Percentiles rank a stretch among this genome's conserved stretches.
phyloP scores from a whole-genome alignment of 1,140 invertebrate genomes.

The Saxidomus purpurata region DNA sequence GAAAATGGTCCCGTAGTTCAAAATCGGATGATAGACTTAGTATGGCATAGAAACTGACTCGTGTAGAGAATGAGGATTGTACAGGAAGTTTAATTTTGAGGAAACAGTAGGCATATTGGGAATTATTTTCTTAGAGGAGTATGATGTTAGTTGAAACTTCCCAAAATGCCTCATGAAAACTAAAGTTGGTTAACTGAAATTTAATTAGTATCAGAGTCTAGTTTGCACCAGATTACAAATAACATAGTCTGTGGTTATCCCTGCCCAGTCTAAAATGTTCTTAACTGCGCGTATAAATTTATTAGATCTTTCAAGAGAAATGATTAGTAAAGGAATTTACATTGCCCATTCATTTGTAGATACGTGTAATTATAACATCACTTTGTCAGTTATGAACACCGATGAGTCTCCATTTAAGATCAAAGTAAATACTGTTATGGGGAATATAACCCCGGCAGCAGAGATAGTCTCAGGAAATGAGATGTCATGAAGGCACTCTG shows the following conservation, averaged over 20 bases:
- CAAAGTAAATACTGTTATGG: not conserved
- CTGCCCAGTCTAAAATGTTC: too few species aligned
- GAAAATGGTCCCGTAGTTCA: too few species aligned
- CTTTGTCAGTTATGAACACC: conserved; percentile 26
- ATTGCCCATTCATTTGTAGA: conserved; percentile 44
- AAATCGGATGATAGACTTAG: too few species aligned
- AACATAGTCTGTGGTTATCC: conserved; percentile 19
- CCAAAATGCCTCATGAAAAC: not conserved
- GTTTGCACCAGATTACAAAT: too few species aligned
- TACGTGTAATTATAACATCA: not conserved
- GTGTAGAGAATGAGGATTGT: too few species aligned
- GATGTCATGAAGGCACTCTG: not conserved
- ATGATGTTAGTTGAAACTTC: too few species aligned
- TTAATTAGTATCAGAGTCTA: not conserved
- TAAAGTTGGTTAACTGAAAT: not conserved
- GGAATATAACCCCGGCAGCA: not conserved
- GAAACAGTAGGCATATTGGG: too few species aligned
- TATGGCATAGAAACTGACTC: too few species aligned
- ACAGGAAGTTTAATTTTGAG: too few species aligned
- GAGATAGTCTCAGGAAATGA: not conserved
- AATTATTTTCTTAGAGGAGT: too few species aligned
- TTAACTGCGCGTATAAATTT: too few species aligned
- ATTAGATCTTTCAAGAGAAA: not conserved
- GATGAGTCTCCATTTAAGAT: not conserved
- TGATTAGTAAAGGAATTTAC: conserved; percentile 13